A percentile compares a stretch with the other conserved stretches of the same genome.
Evolutionary conservation across 1,140 invertebrate species (phyloP).

Genomic region (Zaprionus tsacasi): DNA sequence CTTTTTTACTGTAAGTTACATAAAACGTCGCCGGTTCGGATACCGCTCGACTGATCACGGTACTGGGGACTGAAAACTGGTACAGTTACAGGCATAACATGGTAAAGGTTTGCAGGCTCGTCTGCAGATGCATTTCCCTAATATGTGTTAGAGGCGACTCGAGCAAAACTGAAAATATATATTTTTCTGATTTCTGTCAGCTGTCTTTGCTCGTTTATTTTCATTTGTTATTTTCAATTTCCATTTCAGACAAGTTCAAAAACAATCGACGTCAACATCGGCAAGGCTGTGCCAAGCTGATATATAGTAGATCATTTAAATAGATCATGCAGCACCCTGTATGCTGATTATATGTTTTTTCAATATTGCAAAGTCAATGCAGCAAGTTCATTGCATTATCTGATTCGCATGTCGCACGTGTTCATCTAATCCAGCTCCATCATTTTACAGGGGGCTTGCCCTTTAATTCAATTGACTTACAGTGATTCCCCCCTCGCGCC

Average conservation of each 20-base stretch:
- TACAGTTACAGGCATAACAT: neutral
- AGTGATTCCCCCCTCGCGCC: constrained; percentile 1
- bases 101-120: neutral
- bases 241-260: neutral
- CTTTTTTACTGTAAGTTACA: constrained; percentile 45
- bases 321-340: constrained; percentile 3
- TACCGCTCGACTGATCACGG: constrained; percentile 48
- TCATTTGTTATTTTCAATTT: neutral
- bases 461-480: constrained; percentile 28
- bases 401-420: constrained; percentile 10
- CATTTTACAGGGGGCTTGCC: constrained; percentile 29
- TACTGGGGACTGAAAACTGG: constrained; percentile 14
- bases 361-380: constrained; percentile 23
- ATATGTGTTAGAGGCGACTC: constrained; percentile 14
- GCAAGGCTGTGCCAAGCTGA: constrained; percentile 28
- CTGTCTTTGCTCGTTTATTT: neutral
- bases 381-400: constrained; percentile 56
- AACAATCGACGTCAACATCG: constrained; percentile 44
- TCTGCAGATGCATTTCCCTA: constrained; percentile 26
- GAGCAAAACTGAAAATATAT: neutral
- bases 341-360: neutral
- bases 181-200: neutral
- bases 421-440: neutral
- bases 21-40: constrained; percentile 49
- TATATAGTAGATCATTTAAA: neutral